Conservation (phyloP, 37 sponge, comb jelly and placozoan genomes). For the Halisarca cf. caerulea region DNA sequence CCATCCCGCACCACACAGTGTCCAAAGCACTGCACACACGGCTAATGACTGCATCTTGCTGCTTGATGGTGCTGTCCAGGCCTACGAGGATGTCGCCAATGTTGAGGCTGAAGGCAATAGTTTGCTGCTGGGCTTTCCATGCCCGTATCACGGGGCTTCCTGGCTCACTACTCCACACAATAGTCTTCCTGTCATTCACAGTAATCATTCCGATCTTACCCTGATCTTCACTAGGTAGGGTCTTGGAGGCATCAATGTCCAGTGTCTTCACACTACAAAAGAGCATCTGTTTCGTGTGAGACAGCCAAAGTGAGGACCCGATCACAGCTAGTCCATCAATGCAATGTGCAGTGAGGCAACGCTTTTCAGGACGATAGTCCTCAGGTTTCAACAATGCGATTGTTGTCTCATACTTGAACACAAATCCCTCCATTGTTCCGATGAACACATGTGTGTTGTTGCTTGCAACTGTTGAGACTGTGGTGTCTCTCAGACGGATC, state of each 20-base stretch:
- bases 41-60: slow-evolving; percentile 57
- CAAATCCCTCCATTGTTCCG: slow-evolving; percentile 70
- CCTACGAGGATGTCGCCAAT: background rate
- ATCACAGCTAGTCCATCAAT: slow-evolving; percentile 58
- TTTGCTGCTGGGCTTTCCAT: slow-evolving; percentile 56
- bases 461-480: slow-evolving; percentile 56
- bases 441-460: slow-evolving; percentile 47
- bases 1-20: slow-evolving; percentile 84
- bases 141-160: slow-evolving; percentile 61
- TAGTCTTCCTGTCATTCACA: slow-evolving; percentile 29
- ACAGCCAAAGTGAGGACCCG: slow-evolving; percentile 57
- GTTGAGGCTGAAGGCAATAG: slow-evolving; percentile 52
- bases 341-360: slow-evolving; percentile 55
- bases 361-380: slow-evolving; percentile 25
- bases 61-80: background rate
- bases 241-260: slow-evolving; percentile 35
- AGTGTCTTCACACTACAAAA: slow-evolving; percentile 60
- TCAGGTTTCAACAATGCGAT: slow-evolving; percentile 14
- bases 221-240: slow-evolving; percentile 2
- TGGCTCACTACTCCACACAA: slow-evolving; percentile 76
- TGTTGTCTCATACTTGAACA: slow-evolving; percentile 28
- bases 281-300: slow-evolving; percentile 62
- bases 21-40: slow-evolving; percentile 73
- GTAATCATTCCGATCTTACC: slow-evolving; percentile 60
- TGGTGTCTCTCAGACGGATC: slow-evolving; percentile 57